Conservation (phyloP, 2,797 vertebrate species). For the Sebastolobus altivelis region DNA sequence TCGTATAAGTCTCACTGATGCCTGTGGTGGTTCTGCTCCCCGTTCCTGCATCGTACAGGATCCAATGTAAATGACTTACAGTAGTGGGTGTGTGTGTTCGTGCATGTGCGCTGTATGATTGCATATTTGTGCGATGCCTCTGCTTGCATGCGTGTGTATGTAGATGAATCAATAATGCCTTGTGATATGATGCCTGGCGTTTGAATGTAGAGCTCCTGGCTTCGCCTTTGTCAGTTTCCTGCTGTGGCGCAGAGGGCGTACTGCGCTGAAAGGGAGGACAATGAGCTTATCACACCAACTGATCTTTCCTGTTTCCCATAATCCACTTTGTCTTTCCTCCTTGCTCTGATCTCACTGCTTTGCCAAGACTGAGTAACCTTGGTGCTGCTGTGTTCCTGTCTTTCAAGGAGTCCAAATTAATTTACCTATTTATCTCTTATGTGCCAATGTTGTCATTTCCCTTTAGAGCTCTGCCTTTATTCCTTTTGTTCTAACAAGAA, state of each 20-base stretch:
- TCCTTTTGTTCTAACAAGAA: not conserved
- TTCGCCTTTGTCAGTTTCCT: slow-evolving; percentile 49
- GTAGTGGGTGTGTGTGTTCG: not conserved
- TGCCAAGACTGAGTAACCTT: slow-evolving; percentile 38
- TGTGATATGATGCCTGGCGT: slow-evolving; percentile 38
- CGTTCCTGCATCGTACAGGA: not conserved
- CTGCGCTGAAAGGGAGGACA: slow-evolving; percentile 43
- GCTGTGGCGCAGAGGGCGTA: slow-evolving; percentile 23
- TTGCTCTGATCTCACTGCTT: slow-evolving; percentile 49
- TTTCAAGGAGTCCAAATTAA: slow-evolving; percentile 19
- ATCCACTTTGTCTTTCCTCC: slow-evolving; percentile 65
- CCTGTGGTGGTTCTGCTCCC: not conserved
- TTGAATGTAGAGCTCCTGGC: slow-evolving; percentile 52
- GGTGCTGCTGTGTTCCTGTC: slow-evolving; percentile 24
- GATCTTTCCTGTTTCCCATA: slow-evolving; percentile 58
- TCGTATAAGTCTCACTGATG: slow-evolving; percentile 5
- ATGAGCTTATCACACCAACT: slow-evolving; percentile 53
- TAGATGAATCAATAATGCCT: slow-evolving; percentile 54
- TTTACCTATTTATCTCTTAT: not conserved
- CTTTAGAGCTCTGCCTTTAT: not conserved
- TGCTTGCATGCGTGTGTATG: slow-evolving; percentile 18
- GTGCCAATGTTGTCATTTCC: not conserved
- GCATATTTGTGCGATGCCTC: slow-evolving; percentile 18
- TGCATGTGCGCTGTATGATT: slow-evolving; percentile 7
- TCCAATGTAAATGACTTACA: slow-evolving; percentile 6